Conservation (phyloP, 1,140 invertebrate species). For the silkworm (Bombyx mori) region DNA sequence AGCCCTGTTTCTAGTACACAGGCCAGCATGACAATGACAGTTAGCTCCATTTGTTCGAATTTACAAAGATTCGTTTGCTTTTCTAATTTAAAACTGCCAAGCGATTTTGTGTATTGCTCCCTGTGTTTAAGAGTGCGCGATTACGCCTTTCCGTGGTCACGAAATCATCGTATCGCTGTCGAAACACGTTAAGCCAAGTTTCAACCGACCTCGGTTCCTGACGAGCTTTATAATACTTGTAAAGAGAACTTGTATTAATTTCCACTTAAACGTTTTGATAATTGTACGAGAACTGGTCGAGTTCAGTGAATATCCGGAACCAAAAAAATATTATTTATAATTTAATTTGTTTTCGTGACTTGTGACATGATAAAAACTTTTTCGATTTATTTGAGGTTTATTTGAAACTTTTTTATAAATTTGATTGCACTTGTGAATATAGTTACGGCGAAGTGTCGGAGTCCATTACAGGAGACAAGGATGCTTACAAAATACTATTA, state of each 20-base stretch:
- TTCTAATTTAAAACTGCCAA: conserved; percentile 1
- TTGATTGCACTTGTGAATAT: too few relatives aligned
- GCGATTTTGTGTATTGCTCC: not conserved
- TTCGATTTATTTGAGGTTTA: too few relatives aligned
- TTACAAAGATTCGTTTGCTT: conserved; percentile 11
- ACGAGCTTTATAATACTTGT: conserved; percentile 23
- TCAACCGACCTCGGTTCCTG: conserved; percentile 21
- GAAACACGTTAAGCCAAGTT: conserved; percentile 25
- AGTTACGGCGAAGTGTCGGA: too few relatives aligned
- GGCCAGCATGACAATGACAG: conserved; percentile 29
- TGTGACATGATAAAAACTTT: too few relatives aligned
- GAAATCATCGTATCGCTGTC: not conserved
- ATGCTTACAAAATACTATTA: too few relatives aligned
- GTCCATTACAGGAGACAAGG: too few relatives aligned
- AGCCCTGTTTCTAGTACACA: conserved; percentile 24
- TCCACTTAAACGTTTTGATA: conserved; percentile 16
- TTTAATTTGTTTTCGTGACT: too few relatives aligned
- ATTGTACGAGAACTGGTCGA: too few relatives aligned
- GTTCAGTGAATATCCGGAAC: too few relatives aligned
- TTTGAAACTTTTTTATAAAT: too few relatives aligned
- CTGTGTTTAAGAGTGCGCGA: too few relatives aligned
- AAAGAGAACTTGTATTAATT: conserved; percentile 30
- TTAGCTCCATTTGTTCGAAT: conserved; percentile 27
- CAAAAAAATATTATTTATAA: too few relatives aligned
- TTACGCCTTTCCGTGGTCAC: not conserved